Evolutionary conservation across 2,888 invertebrate genomes (phyloP), one percentile per base, ranked within the genome.

Genomic region (Vanessa cardui): DNA sequence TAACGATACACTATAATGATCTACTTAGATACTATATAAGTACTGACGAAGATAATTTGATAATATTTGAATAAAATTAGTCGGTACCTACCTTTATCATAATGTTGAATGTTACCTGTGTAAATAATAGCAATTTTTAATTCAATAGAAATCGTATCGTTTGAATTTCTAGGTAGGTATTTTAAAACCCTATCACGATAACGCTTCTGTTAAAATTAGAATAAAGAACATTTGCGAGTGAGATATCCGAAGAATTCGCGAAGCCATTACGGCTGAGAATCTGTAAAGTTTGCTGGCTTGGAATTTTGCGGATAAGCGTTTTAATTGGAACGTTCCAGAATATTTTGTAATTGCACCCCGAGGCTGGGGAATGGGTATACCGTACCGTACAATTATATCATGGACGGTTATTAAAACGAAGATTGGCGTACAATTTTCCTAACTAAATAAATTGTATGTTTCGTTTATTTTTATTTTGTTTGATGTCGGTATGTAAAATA

Each of bases 221-320:
- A 83, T 80, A 82, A 82, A 80, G 81, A 84, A 79, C 76, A 77
- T 78, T 82, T 76, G 76, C 78, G 77, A 76, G 80, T 61, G 39
- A 86, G 86, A 85, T 81, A 90, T 90, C 80, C 83, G 75, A 84
- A 82, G 92, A 89, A 91, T 91, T 74, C 66, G 70, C 70, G 72
- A 74, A 72, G 73, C 74, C 74, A 77, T 76, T 78, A 78, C 71
- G 56, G 72, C 68, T 58, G 72, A 83, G 83, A 84, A 82, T 84
- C 82, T 82, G 79, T 78, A 83, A 90, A 89, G 83, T 89, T 89
- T 84, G 83, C 83, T 84, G 84, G 86, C 77, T 80, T 77, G 89
- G 90, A 88, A 91, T 92, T 88, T 88, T 88, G 89, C 84, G 90
- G 89, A 88, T 89, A 87, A 89, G 84, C 86, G 90, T 86, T 90